phyloP scores from a whole-genome alignment of 2,113 vertebrate genomes.

The Pterophyllum scalare region DNA sequence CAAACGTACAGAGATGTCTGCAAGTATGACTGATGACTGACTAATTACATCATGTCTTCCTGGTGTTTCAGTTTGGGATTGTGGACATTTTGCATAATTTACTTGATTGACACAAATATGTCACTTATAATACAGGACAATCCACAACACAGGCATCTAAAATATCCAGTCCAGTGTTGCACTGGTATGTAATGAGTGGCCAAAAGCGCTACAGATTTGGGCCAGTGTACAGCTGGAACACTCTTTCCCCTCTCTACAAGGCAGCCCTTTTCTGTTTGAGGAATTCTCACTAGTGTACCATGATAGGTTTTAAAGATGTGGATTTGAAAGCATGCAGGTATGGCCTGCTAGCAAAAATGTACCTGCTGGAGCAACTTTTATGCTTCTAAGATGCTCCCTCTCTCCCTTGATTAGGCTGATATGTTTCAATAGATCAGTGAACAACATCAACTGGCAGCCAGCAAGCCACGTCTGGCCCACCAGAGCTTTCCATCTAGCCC shows the following conservation, averaged over 20 bases:
- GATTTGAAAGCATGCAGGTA: neutral
- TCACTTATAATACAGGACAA: neutral
- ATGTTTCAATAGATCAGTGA: too few relatives aligned
- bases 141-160: neutral
- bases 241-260: neutral
- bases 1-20: constrained; percentile 97
- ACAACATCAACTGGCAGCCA: too few relatives aligned
- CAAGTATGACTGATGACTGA: constrained; percentile 84
- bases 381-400: neutral
- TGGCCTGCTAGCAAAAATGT: neutral
- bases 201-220: neutral
- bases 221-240: neutral
- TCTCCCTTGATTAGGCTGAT: too few relatives aligned
- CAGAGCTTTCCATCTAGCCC: too few relatives aligned
- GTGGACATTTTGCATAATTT: neutral
- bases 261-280: neutral
- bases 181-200: neutral
- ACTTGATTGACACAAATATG: neutral
- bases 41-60: neutral
- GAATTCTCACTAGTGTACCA: neutral
- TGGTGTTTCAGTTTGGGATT: neutral
- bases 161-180: neutral
- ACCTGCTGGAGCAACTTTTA: neutral
- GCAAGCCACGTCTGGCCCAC: too few relatives aligned
- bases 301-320: neutral